phyloP scores from a whole-genome alignment of 1,140 invertebrate genomes.

The Helicoverpa zea region DNA sequence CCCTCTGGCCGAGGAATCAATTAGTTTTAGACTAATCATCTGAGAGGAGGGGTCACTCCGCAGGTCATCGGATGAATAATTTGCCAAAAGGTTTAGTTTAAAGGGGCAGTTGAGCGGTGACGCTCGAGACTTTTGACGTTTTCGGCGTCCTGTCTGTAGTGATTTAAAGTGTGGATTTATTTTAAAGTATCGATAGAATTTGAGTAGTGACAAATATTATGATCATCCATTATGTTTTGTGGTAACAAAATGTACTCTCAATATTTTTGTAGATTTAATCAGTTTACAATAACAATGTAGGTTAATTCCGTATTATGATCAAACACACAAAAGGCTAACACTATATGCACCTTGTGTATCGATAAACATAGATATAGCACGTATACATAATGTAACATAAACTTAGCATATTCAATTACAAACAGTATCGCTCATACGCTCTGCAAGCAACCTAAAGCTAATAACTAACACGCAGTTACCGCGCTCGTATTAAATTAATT shows the following conservation, averaged over 20 bases:
- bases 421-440: constrained; percentile 14
- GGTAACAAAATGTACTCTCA: no score
- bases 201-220: no score
- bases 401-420: not conserved
- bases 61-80: constrained; percentile 69
- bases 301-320: no score
- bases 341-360: not conserved
- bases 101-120: constrained; percentile 44
- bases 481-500: constrained; percentile 36
- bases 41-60: constrained; percentile 62
- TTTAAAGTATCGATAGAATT: no score
- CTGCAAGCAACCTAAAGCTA: constrained; percentile 29
- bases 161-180: no score
- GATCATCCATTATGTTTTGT: no score
- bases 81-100: constrained; percentile 56
- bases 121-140: not conserved
- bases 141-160: not conserved
- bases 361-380: not conserved
- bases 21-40: constrained; percentile 72
- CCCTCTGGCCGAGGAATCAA: constrained; percentile 62
- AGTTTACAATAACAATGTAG: no score
- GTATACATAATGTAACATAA: constrained; percentile 3
- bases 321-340: no score
- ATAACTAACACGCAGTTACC: constrained; percentile 19
- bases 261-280: no score